Base-by-base conservation (phyloP, 2,888 invertebrate species). In the Pandemis corylana region DNA sequence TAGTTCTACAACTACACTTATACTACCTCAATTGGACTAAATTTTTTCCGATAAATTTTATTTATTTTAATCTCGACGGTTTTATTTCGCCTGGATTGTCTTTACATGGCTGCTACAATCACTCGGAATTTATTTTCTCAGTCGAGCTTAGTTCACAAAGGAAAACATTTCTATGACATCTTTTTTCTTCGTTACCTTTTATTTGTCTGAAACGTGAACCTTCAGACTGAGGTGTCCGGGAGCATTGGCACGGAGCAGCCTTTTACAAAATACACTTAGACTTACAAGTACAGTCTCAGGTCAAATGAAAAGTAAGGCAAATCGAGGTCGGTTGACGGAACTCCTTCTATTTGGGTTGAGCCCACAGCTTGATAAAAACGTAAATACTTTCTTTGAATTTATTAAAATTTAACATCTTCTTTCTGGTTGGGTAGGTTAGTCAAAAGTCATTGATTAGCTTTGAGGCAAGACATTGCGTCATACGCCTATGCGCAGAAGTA, bases 261-360 rank as follows among this genome's bases (percentile, higher is more conserved):
- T 66, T 71, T 68, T 71, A 74, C 75, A 71, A 76, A 78, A 78
- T 76, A 76, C 76, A 76, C 77, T 75, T 77, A 28, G 28, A 59
- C 59, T 20, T 56, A 51, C 12, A 36, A 36, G 28, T 51, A 13
- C 51, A 51, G n/a, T 36, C 51, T n/a, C 7, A n/a, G 13, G 7
- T 7, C 13, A 51, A 51, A 51, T 7, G n/a, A 12, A 12, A 51
- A 51, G 51, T 36, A 4, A 36, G 28, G 28, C 28, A 36, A 36
- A 36, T 36, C 2, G 28, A 36, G 28, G 28, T 36, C 28, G 28
- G 28, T 36, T 36, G 3, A 36, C 28, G 4, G 28, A 36, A 36
- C 3, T 36, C 28, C 28, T 4, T 4, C 28, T 36, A 4, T 36
- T 36, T 36, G 28, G 28, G 28, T 4, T 36, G 28, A 36, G 1